These are phyloP conservation scores for Coranthus polyacanthus DNA, from an alignment of 2,797 vertebrate species.

Conservation along the genomic window DNA sequence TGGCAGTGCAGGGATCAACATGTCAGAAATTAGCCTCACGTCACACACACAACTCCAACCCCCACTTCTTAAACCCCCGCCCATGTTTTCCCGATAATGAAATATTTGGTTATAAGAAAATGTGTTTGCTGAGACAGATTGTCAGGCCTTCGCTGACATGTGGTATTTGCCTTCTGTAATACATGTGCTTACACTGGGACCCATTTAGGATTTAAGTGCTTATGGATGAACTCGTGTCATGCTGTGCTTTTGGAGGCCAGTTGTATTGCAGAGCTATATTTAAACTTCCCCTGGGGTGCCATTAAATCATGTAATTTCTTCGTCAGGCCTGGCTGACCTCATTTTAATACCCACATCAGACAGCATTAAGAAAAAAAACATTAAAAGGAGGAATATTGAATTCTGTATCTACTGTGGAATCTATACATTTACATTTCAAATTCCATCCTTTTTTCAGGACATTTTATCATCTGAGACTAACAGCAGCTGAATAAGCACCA, in stretches of 20 bases:
- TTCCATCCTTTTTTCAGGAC: constrained; percentile 45
- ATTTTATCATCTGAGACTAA: constrained; percentile 33
- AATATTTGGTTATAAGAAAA: constrained; percentile 26
- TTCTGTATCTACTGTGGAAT: constrained; percentile 44
- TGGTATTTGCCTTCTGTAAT: constrained; percentile 32
- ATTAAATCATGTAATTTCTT: constrained; percentile 88
- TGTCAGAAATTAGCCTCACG: not conserved
- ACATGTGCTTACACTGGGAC: constrained; percentile 8
- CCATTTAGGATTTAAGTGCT: constrained; percentile 59
- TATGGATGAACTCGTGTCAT: constrained; percentile 74
- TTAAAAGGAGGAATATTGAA: constrained; percentile 59
- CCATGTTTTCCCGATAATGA: constrained; percentile 7
- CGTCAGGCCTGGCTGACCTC: constrained; percentile 83
- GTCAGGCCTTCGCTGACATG: constrained; percentile 14
- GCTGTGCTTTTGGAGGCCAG: constrained; percentile 71
- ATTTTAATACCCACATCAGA: constrained; percentile 80
- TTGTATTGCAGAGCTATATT: constrained; percentile 83
- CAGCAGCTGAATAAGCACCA: constrained; percentile 32
- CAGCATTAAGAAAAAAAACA: constrained; percentile 63
- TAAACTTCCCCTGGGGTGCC: constrained; percentile 83
- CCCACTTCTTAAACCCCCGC: not conserved
- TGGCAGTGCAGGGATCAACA: constrained; percentile 58
- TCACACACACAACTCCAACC: not conserved
- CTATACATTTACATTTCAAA: constrained; percentile 44
- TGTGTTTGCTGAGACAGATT: constrained; percentile 9